Base-by-base conservation (phyloP, 2,797 vertebrate species). In the Yasuhikotakia modesta region DNA sequence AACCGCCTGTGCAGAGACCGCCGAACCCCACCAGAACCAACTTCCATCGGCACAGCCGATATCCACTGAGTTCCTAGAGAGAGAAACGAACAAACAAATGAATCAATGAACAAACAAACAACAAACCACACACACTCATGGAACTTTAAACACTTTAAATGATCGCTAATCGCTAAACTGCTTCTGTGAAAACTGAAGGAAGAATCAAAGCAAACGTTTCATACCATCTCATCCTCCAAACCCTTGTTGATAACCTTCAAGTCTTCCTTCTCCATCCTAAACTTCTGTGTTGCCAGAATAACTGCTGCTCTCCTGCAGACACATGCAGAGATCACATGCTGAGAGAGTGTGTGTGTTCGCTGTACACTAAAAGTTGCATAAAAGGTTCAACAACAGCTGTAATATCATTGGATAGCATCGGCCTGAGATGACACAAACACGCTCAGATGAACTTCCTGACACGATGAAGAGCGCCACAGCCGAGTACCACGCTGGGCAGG, bases 191-290 rank as follows among this genome's bases (percentile, higher is more conserved):
- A 13, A 30, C 13, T 11, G n/a, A 24, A 7, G 11, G 19, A 53
- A n/a, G 2, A 17, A 14, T 16, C 39, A 17, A 52, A 24, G 14
- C 2, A 6, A 12, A 32, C 11, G 13, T 5, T 4, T 32, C 67
- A 85, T 90, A 98, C 97, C 97, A 99, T 96, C 91, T 99, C 97
- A 87, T 99, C 97, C 86, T 99, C 97, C 82, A 95, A 93, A 73
- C 92, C 94, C 87, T 95, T 93, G 89, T 98, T 98, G 86, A 99
- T 88, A 79, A 94, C 87, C 84, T 96, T 97, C 76, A 93, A 88
- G 83, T 96, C 95, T 89, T 95, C 95, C 85, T 94, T 97, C 89
- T 96, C 97, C 97, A 99, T 99, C 85, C 89, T 95, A 86, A 84
- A 84, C 78, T 89, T 65, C 68, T 87, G 86, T 84, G 85, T 80